phyloP scores from a whole-genome alignment of 1,140 invertebrate species.

The Eriosoma lanigerum region DNA sequence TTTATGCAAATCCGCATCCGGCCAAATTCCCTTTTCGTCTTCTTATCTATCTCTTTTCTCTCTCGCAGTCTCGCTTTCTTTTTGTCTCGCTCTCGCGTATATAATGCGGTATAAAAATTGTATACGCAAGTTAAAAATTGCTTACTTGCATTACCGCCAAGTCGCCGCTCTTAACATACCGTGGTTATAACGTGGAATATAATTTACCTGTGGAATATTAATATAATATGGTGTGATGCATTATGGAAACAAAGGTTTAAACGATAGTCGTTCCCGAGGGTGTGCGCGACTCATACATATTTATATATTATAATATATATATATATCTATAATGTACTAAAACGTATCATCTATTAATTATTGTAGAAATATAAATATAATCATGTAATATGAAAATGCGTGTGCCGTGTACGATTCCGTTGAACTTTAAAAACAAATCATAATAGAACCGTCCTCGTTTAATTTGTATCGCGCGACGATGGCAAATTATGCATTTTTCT shows the following conservation, averaged over 20 bases:
- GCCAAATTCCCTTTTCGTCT: neutral
- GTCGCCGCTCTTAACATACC: neutral
- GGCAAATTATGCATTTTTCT: neutral
- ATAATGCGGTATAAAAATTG: no score
- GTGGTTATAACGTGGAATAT: neutral
- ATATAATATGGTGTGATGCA: neutral
- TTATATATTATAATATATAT: neutral
- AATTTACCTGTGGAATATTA: neutral
- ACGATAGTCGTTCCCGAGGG: neutral
- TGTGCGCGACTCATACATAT: neutral
- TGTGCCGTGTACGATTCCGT: neutral
- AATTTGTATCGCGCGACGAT: no score
- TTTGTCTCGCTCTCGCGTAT: neutral
- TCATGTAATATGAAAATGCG: neutral
- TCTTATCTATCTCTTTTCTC: neutral
- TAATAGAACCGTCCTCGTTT: no score
- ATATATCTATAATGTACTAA: neutral
- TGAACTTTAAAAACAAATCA: neutral
- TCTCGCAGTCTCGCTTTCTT: no score
- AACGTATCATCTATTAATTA: no score
- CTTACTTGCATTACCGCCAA: neutral
- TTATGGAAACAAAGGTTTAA: slow-evolving; percentile 23
- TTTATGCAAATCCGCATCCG: neutral
- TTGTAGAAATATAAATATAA: no score
- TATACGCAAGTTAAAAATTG: neutral